phyloP scores from a whole-genome alignment of 2,113 vertebrate genomes.

The Podarcis raffonei region DNA sequence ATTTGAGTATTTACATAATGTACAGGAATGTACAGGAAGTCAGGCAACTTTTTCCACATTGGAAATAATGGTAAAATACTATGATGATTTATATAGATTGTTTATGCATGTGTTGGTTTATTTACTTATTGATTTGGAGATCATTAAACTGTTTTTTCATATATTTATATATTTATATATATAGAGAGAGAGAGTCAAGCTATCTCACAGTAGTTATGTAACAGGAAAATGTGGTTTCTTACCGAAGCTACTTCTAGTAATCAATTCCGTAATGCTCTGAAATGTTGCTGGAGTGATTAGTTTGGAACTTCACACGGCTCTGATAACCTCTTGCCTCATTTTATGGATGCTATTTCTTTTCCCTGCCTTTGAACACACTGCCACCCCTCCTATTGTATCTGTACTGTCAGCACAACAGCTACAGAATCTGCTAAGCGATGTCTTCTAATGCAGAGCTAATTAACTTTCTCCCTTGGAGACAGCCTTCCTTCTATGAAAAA shows the following conservation, averaged over 20 bases:
- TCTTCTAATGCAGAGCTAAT: neutral
- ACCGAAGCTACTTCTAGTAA: neutral
- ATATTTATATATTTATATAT: neutral
- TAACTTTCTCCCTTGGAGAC: conserved; percentile 23
- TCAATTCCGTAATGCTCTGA: neutral
- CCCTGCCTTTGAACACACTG: neutral
- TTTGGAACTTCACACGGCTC: neutral
- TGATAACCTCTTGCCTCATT: neutral
- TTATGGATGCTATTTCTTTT: neutral
- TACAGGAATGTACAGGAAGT: no score
- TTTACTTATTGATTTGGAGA: no score
- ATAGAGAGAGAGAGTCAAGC: neutral
- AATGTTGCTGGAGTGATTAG: neutral
- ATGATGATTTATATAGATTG: no score
- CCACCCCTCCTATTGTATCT: rapidly evolving
- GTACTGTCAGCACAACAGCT: neutral
- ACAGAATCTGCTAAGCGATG: neutral
- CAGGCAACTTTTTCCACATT: no score
- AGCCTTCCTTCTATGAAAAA: neutral
- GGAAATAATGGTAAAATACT: no score
- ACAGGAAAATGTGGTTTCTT: neutral
- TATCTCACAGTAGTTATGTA: no score
- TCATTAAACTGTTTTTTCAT: no score
- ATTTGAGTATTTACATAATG: no score
- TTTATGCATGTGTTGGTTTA: no score